These are phyloP conservation scores for Orius insidiosus DNA, from an alignment of 1,140 invertebrate genomes.

Conservation along the genomic window DNA sequence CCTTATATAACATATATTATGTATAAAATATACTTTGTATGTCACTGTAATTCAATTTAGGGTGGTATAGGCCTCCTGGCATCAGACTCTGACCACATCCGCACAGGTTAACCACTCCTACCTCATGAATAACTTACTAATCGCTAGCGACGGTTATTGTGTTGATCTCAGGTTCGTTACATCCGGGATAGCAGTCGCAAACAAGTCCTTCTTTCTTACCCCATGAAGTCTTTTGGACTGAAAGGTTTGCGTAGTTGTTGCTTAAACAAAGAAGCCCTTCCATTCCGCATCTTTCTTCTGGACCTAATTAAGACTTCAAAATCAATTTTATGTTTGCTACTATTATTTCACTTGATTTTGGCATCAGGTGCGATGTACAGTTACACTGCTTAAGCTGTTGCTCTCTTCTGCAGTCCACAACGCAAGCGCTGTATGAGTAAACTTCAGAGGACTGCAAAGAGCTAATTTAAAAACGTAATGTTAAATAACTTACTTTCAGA, in stretches of 20 bases:
- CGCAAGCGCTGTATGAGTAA: conserved; percentile 47
- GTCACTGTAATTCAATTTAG: too few species aligned
- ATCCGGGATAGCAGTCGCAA: conserved; percentile 40
- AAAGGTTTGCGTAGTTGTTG: conserved; percentile 35
- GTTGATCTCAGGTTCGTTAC: conserved; percentile 35
- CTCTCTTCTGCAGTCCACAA: conserved; percentile 44
- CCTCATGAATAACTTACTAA: too few species aligned
- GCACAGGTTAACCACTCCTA: too few species aligned
- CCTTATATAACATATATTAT: too few species aligned
- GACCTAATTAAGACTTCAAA: conserved; percentile 16
- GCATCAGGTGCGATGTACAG: conserved; percentile 43
- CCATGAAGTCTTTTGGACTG: conserved; percentile 34
- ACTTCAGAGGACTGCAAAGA: conserved; percentile 26
- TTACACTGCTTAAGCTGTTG: conserved; percentile 40
- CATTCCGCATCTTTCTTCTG: conserved; percentile 34
- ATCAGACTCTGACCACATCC: too few species aligned
- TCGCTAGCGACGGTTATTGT: conserved; percentile 15
- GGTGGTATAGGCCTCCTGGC: too few species aligned
- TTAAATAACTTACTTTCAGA: too few species aligned
- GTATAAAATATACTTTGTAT: too few species aligned
- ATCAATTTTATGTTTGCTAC: neutral
- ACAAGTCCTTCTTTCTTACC: conserved; percentile 27
- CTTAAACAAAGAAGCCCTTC: conserved; percentile 38
- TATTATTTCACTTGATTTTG: conserved; percentile 12
- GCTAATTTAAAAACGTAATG: too few species aligned